These are phyloP conservation scores for Drosophila guanche DNA, from an alignment of 1,140 invertebrate species.

Conservation along the genomic window DNA sequence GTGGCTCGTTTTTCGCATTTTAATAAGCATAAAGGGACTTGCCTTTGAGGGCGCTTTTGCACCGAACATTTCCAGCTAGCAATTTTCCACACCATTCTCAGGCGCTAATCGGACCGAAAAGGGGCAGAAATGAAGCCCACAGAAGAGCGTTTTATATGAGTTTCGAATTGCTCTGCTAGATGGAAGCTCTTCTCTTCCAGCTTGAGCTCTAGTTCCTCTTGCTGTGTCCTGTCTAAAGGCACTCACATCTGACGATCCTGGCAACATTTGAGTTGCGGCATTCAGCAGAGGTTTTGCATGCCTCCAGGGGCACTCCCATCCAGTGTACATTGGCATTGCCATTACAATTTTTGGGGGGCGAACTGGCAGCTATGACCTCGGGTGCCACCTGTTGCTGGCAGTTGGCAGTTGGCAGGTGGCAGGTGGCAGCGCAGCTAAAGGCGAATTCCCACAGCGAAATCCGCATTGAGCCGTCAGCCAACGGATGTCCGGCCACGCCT, in stretches of 20 bases:
- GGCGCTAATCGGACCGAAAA: no score
- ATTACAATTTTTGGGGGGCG: no score
- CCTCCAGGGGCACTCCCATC: no score
- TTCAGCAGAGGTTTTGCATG: neutral
- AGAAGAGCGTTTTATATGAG: no score
- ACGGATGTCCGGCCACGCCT: constrained; percentile 20
- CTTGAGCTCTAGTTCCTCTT: no score
- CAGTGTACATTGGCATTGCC: no score
- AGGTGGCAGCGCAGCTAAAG: neutral
- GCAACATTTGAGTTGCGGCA: no score
- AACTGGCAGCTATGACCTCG: constrained; percentile 10
- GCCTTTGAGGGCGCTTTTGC: constrained; percentile 8
- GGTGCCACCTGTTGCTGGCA: constrained; percentile 33
- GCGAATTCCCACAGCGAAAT: constrained; percentile 34
- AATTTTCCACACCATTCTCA: neutral
- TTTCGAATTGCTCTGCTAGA: no score
- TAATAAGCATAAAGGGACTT: constrained; percentile 36
- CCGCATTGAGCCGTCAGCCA: constrained; percentile 41
- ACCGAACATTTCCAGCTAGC: constrained; percentile 2
- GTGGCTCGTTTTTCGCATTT: constrained; percentile 6
- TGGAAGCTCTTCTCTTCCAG: no score
- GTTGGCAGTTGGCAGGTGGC: neutral
- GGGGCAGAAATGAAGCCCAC: no score
- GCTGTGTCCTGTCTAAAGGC: no score
- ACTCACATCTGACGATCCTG: no score